Base-by-base conservation (phyloP, 2,797 vertebrate genomes). In the Acipenser transmontanus region DNA sequence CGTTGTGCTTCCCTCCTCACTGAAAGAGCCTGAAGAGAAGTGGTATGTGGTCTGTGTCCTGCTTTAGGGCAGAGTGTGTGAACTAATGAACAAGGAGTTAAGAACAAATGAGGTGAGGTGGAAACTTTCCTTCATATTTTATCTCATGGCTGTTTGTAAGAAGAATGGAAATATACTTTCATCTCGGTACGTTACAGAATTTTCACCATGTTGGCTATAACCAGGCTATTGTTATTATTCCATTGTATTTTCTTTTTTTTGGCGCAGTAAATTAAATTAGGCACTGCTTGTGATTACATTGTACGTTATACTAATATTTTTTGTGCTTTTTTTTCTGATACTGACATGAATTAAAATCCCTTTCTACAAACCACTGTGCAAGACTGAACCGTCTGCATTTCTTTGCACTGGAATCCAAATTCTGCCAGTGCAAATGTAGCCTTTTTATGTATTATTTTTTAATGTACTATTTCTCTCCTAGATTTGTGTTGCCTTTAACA, bases 101-200 rank as follows among this genome's bases (percentile, higher is more conserved):
- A 34, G 3, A 34, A 34, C 49, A 9, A 7, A 67, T 34, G 6
- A 59, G 50, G 13, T 34, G 65, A 50, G 13, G 14, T 69, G 80
- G 80, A 75, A 70, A 72, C 59, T 47, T 0, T 70, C 75, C 70
- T 66, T 51, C 65, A 34, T 34, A 34, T 34, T 34, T 34, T 34
- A 34, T 34, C 34, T 34, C 34, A 8, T 77, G 82, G 82, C 76
- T 78, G 63, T 73, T 74, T 76, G 78, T 71, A 79, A 85, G 77
- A 72, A 7, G 34, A 59, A 52, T 50, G 49, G 66, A 49, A n/a
- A 67, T 52, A 50, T 34, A 61, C 49, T 50, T 49, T 61, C 66
- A 47, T 14, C 17, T n/a, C 14, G 59, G 59, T 61, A 13, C 61
- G 59, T 61, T 20, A 34, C 17, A 57, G 9, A 11, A n/a, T n/a